A percentile compares a stretch with the other conserved stretches of the same genome.
These are phyloP conservation scores for Ommatoiulus sabulosus DNA, from an alignment of 2,888 invertebrate species.

Conservation along the genomic window DNA sequence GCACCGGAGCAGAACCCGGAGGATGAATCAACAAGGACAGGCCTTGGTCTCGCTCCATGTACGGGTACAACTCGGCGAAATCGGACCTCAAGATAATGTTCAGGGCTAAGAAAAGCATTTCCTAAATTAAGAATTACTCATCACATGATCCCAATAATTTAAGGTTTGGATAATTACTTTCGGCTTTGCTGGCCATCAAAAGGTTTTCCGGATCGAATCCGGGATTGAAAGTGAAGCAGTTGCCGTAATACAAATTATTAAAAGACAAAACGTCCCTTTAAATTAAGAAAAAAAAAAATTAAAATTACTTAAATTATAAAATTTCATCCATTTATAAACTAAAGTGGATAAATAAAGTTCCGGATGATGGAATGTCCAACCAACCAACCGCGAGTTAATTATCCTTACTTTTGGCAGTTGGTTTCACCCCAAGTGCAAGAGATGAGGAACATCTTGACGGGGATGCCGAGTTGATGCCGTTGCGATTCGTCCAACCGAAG, in stretches of 20 bases:
- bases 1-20: slow-evolving; percentile 54
- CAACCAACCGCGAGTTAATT: too few species aligned
- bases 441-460: slow-evolving; percentile 42
- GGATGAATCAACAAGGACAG: slow-evolving; percentile 53
- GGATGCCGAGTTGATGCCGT: slow-evolving; percentile 1
- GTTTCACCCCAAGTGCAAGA: slow-evolving; percentile 49
- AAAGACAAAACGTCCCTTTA: neutral
- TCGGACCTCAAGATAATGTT: slow-evolving; percentile 52
- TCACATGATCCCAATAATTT: neutral
- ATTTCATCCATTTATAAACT: neutral
- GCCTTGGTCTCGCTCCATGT: slow-evolving; percentile 47
- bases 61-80: slow-evolving; percentile 45
- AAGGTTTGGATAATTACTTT: neutral
- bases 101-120: slow-evolving; percentile 2
- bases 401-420: slow-evolving; percentile 42
- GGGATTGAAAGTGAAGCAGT: slow-evolving; percentile 55
- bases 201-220: neutral
- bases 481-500: neutral
- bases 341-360: too few species aligned
- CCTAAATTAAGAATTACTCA: neutral
- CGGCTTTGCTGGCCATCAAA: neutral
- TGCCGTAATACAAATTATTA: slow-evolving; percentile 55
- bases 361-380: too few species aligned
- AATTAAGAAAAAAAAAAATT: neutral
- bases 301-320: neutral